Evolutionary conservation across 1,140 invertebrate species (phyloP).

Genomic region (Bombus superbus): DNA sequence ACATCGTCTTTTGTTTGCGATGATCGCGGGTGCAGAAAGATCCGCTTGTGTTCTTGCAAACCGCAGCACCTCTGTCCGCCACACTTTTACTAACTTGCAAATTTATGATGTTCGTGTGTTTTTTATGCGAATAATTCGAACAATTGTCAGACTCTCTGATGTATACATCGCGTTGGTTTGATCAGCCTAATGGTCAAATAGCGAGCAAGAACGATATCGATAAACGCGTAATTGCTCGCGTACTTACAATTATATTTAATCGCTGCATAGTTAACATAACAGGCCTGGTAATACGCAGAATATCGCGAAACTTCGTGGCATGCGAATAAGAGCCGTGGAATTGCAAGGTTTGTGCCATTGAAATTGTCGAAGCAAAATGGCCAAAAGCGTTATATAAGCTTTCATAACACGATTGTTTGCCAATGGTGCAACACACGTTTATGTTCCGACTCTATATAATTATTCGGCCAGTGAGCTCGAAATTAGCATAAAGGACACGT

Average conservation of each 20-base stretch:
- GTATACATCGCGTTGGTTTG: background rate
- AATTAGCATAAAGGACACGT: background rate
- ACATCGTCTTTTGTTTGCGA: too few relatives aligned
- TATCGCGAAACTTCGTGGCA: background rate
- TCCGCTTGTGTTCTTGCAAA: too few relatives aligned
- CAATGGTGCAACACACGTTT: background rate
- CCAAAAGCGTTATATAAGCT: background rate
- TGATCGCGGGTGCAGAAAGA: too few relatives aligned
- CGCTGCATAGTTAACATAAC: conserved; percentile 61
- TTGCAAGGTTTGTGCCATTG: background rate
- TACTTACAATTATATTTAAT: conserved; percentile 70
- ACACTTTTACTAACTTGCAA: too few relatives aligned
- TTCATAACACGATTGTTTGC: background rate
- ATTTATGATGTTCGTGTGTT: too few relatives aligned
- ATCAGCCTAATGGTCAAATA: background rate
- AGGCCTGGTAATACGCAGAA: conserved; percentile 33
- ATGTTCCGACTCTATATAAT: background rate
- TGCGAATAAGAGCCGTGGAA: background rate
- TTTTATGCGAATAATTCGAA: too few relatives aligned
- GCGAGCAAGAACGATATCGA: conserved; percentile 11
- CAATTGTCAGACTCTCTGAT: background rate
- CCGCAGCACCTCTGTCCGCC: too few relatives aligned
- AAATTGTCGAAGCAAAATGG: background rate
- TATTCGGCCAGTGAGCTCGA: too few relatives aligned
- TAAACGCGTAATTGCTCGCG: conserved; percentile 41